phyloP scores from a whole-genome alignment of 2,888 invertebrate species.

The Scotopteryx bipunctaria region DNA sequence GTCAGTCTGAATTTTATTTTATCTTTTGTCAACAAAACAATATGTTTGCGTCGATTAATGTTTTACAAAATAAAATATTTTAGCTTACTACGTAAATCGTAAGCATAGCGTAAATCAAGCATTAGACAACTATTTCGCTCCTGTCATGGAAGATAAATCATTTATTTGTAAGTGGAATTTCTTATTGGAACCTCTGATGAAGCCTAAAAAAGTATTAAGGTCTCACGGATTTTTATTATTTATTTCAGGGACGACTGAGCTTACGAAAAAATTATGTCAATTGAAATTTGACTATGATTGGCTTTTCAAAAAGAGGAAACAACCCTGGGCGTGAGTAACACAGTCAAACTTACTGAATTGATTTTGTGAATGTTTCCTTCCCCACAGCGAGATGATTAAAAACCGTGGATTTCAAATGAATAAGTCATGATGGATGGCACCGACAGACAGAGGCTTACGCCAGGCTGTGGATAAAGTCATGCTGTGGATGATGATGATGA shows the following conservation, averaged over 20 bases:
- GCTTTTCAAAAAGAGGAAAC: slow-evolving; percentile 74
- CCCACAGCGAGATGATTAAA: no score
- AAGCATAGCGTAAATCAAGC: no score
- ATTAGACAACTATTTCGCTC: not conserved
- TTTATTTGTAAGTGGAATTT: slow-evolving; percentile 62
- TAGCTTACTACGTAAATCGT: no score
- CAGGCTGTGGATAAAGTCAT: no score
- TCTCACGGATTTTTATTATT: slow-evolving; percentile 8
- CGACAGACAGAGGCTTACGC: no score
- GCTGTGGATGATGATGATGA: no score
- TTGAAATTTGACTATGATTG: slow-evolving; percentile 71
- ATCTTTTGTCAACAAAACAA: slow-evolving; percentile 1
- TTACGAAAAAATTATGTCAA: slow-evolving; percentile 65
- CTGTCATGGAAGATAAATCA: slow-evolving; percentile 58
- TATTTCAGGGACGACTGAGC: slow-evolving; percentile 64
- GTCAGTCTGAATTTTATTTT: not conserved
- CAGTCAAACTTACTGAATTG: no score
- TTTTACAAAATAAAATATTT: not conserved
- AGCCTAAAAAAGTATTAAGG: no score
- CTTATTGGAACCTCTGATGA: no score
- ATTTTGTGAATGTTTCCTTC: no score
- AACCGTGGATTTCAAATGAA: no score
- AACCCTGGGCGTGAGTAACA: slow-evolving; percentile 73
- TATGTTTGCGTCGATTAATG: not conserved
- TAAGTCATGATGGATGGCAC: no score